Evolutionary conservation across 2,113 vertebrate genomes (phyloP), one percentile per base, ranked within the genome.

Genomic region (Pelobates fuscus): DNA sequence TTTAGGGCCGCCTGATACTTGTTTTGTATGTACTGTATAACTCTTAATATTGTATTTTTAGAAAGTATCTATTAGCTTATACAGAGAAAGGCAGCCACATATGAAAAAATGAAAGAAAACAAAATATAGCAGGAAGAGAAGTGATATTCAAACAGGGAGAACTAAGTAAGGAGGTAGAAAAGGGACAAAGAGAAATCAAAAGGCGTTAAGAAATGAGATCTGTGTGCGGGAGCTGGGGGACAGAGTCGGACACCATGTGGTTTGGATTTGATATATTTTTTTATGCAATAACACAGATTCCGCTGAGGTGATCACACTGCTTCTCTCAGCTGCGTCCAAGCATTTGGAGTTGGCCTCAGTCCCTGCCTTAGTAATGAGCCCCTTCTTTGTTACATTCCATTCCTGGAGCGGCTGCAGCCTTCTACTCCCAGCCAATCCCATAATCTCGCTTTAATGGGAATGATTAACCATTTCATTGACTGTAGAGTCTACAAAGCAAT

Each of bases 311-410:
- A 66, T 74, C 71, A 57, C 32, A 58, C 71, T 66, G 62, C 71
- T 66, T 66, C 62, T 66, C 71, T 65, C 71, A 74, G 71, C 71
- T 58, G 62, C 14, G 71, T 74, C 62, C 62, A 74, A 65, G 62
- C 62, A 74, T 74, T 74, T 74, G 71, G 49, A 66, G 30, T 58
- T 74, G 71, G 71, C 71, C 18, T 27, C 30, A 27, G 62, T 74
- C 71, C 71, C 52, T 66, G 62, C 62, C 52, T 66, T 74, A 74
- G 62, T 74, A 74, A 74, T 66, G 71, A 74, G 71, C 29, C 62
- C 71, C 71, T 74, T 74, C 71, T 74, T 74, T 74, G 71, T 67
- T 74, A 66, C 62, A 58, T 66, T 66, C 62, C 71, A 57, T 74
- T 58, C 62, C 63, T 29, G 62, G 44, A 66, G 61, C 61, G 32